A percentile compares a stretch with the other conserved stretches of the same genome.
Conservation (phyloP, 1,140 invertebrate genomes). For the Dysdera silvatica region DNA sequence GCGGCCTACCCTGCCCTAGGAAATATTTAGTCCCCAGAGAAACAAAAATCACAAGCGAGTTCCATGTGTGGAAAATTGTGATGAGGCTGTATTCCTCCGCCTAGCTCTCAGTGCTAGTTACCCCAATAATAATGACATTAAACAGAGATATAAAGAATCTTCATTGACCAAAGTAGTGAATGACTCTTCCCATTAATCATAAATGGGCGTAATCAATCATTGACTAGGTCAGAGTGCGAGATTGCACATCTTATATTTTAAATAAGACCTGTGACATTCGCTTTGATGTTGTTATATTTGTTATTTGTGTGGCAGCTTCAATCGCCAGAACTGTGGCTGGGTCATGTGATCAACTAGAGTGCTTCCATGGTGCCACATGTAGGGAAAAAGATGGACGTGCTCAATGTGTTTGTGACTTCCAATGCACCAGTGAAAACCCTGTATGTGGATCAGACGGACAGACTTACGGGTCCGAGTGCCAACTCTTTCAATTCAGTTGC, state of each 20-base stretch:
- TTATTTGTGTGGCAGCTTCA: slow-evolving; percentile 21
- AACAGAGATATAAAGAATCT: not conserved
- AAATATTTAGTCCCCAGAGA: no score
- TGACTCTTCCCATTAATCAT: not conserved
- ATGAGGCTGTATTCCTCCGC: no score
- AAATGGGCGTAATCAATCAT: no score
- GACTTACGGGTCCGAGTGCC: slow-evolving; percentile 66
- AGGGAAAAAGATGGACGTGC: slow-evolving; percentile 58
- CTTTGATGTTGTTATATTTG: not conserved
- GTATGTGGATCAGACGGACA: slow-evolving; percentile 72
- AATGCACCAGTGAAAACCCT: slow-evolving; percentile 39
- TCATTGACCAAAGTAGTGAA: no score
- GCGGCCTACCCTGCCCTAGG: no score
- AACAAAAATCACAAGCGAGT: no score
- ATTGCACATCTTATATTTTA: not conserved
- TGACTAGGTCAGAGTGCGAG: no score
- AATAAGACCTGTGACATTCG: not conserved
- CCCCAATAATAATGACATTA: not conserved
- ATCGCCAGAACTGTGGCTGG: slow-evolving; percentile 46
- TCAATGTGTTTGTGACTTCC: slow-evolving; percentile 48
- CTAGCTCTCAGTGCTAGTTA: not conserved
- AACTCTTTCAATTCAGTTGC: slow-evolving; percentile 65
- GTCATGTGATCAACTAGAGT: slow-evolving; percentile 64
- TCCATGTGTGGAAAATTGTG: no score
- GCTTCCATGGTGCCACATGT: slow-evolving; percentile 74